Base-by-base conservation (phyloP, 2,797 vertebrate genomes). In the Leucoraja ocellata region DNA sequence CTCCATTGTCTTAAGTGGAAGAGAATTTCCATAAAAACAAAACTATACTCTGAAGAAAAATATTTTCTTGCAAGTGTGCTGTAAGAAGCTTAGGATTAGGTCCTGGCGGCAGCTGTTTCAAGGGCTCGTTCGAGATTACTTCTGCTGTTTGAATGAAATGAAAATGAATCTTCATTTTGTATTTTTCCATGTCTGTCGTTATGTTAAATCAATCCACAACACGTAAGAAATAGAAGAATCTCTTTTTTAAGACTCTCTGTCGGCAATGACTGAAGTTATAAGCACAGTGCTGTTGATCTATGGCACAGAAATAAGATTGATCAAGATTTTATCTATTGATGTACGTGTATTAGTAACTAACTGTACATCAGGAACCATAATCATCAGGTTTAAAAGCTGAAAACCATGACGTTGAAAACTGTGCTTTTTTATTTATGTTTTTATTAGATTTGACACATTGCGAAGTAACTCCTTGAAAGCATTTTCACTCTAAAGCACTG, bases 81-180 rank as follows among this genome's bases (percentile, higher is more conserved):
- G 93, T 95, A 94, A 95, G 93, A 74, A 94, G 95, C 77, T 96
- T 95, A 96, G 95, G 95, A 96, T 96, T 96, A 96, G 95, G 94
- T 93, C 71, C 93, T 93, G 94, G 93, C 92, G 90, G 93, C 95
- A 96, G 95, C 95, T 95, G 94, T 94, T 94, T 95, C 94, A 74
- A 91, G 93, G 86, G 93, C 93, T 93, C 94, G 94, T 94, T 93
- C 93, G 78, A 94, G 94, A 94, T 94, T 94, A 93, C 94, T 94
- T 94, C 94, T 94, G 83, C 93, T 93, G 93, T 91, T 68, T 93
- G 78, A 93, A 68, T 91, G 93, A 74, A 93, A 79, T 91, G 78
- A 81, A 25, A 93, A 23, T 93, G 91, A 93, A 61, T 93, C 78
- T 68, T 61, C 36, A 81, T 93, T 81, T 93, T 76, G n/a, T 68